Evolutionary conservation across 2,888 invertebrate genomes (phyloP).

Genomic region (Griposia aprilina): DNA sequence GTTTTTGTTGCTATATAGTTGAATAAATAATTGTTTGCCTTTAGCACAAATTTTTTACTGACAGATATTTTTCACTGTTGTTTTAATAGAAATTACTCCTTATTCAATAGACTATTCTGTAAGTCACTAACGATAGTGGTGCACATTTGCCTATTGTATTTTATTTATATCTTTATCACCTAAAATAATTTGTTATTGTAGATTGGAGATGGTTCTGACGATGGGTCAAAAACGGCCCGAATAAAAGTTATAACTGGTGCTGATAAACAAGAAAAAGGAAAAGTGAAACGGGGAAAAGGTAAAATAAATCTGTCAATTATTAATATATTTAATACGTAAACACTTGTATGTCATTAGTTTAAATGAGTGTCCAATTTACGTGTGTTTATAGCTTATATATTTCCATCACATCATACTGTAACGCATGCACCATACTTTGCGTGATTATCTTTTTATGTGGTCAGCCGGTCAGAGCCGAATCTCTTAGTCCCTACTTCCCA

Average conservation of each 20-base stretch:
- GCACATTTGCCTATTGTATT: background rate
- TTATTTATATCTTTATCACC: background rate
- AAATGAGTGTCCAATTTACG: slow-evolving; percentile 68
- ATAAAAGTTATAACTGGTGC: slow-evolving; percentile 80
- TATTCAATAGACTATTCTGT: background rate
- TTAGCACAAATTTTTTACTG: background rate
- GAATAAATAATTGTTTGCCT: background rate
- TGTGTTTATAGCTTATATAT: slow-evolving; percentile 87
- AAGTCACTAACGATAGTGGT: background rate
- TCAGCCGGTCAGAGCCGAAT: background rate
- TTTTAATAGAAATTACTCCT: background rate
- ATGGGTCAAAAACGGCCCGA: slow-evolving; percentile 74
- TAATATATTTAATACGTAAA: slow-evolving; percentile 6
- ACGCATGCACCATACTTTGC: slow-evolving; percentile 49
- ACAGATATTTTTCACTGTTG: background rate
- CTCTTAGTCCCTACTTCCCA: slow-evolving; percentile 1
- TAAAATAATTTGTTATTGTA: slow-evolving; percentile 51
- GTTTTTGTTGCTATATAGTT: background rate
- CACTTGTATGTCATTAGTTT: slow-evolving; percentile 40
- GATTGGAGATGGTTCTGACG: slow-evolving; percentile 82
- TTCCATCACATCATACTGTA: slow-evolving; percentile 36
- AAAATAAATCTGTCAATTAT: slow-evolving; percentile 36
- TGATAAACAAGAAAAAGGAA: slow-evolving; percentile 67
- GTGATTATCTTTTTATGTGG: background rate
- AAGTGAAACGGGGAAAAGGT: slow-evolving; percentile 69